phyloP scores from a whole-genome alignment of 2,888 invertebrate genomes.

The Eucera pruinosa region DNA sequence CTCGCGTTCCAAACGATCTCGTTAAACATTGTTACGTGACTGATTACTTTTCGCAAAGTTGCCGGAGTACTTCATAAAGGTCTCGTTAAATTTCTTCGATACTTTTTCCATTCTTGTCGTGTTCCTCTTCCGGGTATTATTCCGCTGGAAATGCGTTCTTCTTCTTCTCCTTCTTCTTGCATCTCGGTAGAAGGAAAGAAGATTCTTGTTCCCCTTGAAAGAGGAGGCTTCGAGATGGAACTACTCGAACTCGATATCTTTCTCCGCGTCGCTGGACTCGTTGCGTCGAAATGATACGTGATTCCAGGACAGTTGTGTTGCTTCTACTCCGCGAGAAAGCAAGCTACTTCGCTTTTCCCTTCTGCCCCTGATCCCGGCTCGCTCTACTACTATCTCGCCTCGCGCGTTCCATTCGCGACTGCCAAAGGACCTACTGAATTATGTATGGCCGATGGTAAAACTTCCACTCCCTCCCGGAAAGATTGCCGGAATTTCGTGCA shows the following conservation, averaged over 20 bases:
- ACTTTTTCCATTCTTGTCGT: neutral
- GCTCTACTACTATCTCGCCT: neutral
- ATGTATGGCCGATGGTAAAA: conserved; percentile 62
- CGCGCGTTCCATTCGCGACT: conserved; percentile 7
- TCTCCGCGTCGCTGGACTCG: neutral
- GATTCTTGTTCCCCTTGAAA: conserved; percentile 14
- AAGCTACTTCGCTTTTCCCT: conserved; percentile 24
- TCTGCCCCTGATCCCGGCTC: neutral
- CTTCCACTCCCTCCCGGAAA: conserved; percentile 37
- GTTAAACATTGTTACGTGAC: too few species aligned
- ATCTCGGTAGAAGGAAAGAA: too few species aligned
- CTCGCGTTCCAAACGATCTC: too few species aligned
- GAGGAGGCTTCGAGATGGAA: neutral
- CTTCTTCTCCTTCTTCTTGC: too few species aligned
- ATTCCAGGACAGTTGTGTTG: conserved; percentile 47
- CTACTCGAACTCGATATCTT: conserved; percentile 28
- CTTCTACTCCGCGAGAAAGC: conserved; percentile 40
- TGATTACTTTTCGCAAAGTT: too few species aligned
- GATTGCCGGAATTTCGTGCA: conserved; percentile 47
- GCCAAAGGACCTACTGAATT: conserved; percentile 54
- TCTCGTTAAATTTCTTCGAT: neutral
- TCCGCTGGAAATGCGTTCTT: too few species aligned
- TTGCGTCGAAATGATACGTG: conserved; percentile 25
- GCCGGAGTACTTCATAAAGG: neutral
- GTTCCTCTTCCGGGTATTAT: neutral